phyloP scores from a whole-genome alignment of 2,797 vertebrate genomes.

The Emydoidea blandingii region DNA sequence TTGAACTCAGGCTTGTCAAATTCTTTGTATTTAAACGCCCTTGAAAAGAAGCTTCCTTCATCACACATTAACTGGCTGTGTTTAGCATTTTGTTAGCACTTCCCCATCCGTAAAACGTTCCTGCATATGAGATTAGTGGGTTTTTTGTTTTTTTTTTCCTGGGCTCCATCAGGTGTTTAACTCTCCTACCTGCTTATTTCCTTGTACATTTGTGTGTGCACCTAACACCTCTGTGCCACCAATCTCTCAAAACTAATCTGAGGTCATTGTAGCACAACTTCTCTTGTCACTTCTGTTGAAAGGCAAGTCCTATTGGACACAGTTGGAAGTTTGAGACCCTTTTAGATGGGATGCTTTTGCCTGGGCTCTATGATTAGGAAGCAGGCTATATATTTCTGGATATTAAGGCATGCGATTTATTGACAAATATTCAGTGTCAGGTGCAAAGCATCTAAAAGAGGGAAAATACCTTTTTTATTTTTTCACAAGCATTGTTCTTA shows the following conservation, averaged over 20 bases:
- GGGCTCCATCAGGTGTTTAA: neutral
- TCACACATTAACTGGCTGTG: neutral
- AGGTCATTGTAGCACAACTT: neutral
- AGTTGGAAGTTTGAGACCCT: neutral
- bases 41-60: neutral
- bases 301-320: neutral
- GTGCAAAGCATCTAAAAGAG: neutral
- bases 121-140: neutral
- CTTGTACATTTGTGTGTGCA: neutral
- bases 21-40: neutral
- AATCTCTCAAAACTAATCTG: neutral
- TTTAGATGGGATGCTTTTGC: neutral
- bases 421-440: neutral
- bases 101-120: neutral
- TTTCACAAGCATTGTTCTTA: neutral
- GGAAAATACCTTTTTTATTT: neutral
- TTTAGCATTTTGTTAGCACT: neutral
- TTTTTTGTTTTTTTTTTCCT: conserved; percentile 14
- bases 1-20: neutral
- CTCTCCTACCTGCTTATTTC: neutral
- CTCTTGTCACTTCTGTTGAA: conserved; percentile 18
- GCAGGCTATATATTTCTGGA: neutral
- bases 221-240: neutral
- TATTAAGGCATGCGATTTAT: neutral
- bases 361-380: neutral